Conservation (phyloP, 2,888 invertebrate species). For the Hedychridium roseum region DNA sequence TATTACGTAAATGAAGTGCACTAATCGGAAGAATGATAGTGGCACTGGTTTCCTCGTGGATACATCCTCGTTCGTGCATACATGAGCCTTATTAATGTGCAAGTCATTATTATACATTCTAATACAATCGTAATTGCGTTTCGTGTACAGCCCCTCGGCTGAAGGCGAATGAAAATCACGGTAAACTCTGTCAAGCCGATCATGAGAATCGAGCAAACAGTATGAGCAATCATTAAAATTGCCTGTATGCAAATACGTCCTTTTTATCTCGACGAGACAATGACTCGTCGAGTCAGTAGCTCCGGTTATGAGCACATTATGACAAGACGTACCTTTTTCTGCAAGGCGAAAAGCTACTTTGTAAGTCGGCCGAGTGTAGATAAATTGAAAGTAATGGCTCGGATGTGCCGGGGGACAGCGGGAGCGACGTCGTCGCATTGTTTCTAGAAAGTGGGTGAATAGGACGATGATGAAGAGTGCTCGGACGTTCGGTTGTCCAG, state of each 20-base stretch:
- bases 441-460: no score
- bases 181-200: neutral
- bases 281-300: neutral
- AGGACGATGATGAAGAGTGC: no score
- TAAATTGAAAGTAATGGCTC: no score
- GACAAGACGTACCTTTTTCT: no score
- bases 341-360: no score
- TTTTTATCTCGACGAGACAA: neutral
- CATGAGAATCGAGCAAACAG: neutral
- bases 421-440: no score
- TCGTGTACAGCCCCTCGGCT: neutral
- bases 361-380: no score
- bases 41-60: neutral
- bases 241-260: no score
- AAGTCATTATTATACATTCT: slow-evolving; percentile 13
- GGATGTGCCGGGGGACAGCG: no score
- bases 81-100: neutral
- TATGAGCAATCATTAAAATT: no score
- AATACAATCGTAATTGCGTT: slow-evolving; percentile 18
- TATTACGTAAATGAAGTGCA: neutral
- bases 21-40: neutral
- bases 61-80: neutral
- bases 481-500: no score
- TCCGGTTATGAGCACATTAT: neutral
- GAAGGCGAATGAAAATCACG: neutral